Evolutionary conservation across 2,888 invertebrate species (phyloP), one percentile per base, ranked within the genome.

Genomic region (Caenorhabditis auriculariae): DNA sequence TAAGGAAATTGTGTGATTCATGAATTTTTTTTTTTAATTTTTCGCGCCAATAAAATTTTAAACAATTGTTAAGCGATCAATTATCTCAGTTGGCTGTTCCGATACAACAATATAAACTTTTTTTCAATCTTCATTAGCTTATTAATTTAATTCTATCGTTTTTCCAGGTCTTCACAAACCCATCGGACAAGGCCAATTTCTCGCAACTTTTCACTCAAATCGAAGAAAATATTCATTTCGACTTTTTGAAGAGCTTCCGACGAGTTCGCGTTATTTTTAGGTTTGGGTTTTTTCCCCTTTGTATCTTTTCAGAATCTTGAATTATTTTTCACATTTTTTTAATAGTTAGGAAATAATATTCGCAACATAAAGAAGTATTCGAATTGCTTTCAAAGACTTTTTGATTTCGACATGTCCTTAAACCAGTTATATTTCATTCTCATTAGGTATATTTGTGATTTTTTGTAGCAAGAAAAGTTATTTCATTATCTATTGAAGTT

Each of bases 181-280:
- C 62, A 6, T 61, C 59, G 19, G 67, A 75, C 52, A 72, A 76
- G 41, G 58, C 63, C n/a, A 80, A 80, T 49, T 88, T 95, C 86
- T 93, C 94, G 83, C 87, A 88, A 71, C 84, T 93, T 54, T 94
- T 95, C 83, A 88, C 88, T 75, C 87, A 88, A 67, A 93, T 90
- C 83, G 90, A 91, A 50, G 87, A 88, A 57, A 87, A 88, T 69
- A 89, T 89, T 41, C 89, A 91, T 17, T 93, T 96, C 86, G 92
- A 94, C 79, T 98, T 94, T 88, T 87, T 98, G 78, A 89, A 90
- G 76, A 94, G 94, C 82, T 98, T 98, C 84, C 60, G 68, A 51
- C 66, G 74, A 52, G 69, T 74, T 45, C 68, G 74, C 27, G 67
- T 74, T 6, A 70, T 74, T 32, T 72, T 72, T 57, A 59, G 54